Base-by-base conservation (phyloP, 2,113 vertebrate genomes). In the Heterochromis multidens region DNA sequence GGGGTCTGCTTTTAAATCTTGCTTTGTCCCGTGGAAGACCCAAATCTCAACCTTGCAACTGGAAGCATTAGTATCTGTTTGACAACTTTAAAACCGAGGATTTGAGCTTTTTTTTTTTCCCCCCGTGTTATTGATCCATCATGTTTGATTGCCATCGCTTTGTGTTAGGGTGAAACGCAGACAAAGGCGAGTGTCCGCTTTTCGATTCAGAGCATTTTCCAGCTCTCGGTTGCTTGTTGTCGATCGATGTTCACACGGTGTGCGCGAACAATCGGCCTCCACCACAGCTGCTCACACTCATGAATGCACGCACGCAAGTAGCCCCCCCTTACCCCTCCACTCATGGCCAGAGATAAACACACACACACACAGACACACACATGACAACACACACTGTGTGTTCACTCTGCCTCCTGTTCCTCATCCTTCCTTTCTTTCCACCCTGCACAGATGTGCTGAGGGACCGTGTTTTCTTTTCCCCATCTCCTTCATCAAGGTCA, bases 401-500 rank as follows among this genome's bases (percentile, higher is more conserved):
- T 54, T 81, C 14, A 63, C 57, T 63, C 46, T 54, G 72, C 61
- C 27, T 78, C 52, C 14, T 23, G 13, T 56, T 86, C 81, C 35
- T 87, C 57, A 61, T 84, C 76, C 59, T 72, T 78, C 57, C 72
- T 81, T 81, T 78, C n/a, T 56, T 43, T 60, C 72, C 35, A 57
- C 79, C 77, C 23, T 86, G 82, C 86, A 85, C 89, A 90, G 65
- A 80, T 82, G 86, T 87, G 82, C 72, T 25, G 6, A 59, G 84
- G 84, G 87, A 88, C 84, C 1, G 1, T 70, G 52, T 84, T 91
- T 83, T 87, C n/a, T 82, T 80, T 85, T 59, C 74, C 65, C 81
- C 81, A 65, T 87, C 79, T 83, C 80, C 80, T 86, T 88, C 77
- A 84, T 88, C 93, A 93, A 93, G 91, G 90, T 93, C 89, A 87